Evolutionary conservation across 2,888 invertebrate genomes (phyloP).

Genomic region (Celastrina argiolus): DNA sequence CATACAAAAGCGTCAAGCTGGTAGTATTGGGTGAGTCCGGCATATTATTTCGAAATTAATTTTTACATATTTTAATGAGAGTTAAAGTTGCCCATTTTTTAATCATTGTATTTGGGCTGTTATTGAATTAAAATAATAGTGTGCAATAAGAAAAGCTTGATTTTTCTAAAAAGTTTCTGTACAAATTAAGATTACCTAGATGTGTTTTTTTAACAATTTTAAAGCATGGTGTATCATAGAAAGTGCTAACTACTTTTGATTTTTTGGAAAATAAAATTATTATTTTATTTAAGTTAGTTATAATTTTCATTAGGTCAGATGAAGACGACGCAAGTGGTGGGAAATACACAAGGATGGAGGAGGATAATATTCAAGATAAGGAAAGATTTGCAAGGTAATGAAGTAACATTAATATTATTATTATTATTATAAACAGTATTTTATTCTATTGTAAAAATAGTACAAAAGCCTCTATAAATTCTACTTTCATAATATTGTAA

Average conservation of each 20-base stretch:
- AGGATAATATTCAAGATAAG: constrained; percentile 96
- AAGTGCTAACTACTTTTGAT: no score
- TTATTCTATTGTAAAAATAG: not conserved
- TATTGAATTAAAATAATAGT: not conserved
- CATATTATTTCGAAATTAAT: not conserved
- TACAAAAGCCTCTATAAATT: no score
- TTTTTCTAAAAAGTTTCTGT: not conserved
- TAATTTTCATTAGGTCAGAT: constrained; percentile 82
- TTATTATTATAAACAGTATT: no score
- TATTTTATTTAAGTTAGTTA: no score
- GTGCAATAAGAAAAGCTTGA: not conserved
- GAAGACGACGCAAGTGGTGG: constrained; percentile 91
- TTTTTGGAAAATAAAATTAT: no score
- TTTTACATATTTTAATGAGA: not conserved
- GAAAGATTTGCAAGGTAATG: constrained; percentile 93
- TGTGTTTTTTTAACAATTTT: not conserved
- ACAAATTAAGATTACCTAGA: not conserved
- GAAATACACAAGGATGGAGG: constrained; percentile 93
- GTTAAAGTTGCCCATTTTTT: no score
- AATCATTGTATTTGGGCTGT: not conserved
- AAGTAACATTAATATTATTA: not conserved
- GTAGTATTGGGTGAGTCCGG: constrained; percentile 87
- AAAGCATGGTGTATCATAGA: no score
- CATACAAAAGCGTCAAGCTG: constrained; percentile 87
- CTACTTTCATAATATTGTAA: no score